Base-by-base conservation (phyloP, 2,797 vertebrate species). In the Meda fulgida region DNA sequence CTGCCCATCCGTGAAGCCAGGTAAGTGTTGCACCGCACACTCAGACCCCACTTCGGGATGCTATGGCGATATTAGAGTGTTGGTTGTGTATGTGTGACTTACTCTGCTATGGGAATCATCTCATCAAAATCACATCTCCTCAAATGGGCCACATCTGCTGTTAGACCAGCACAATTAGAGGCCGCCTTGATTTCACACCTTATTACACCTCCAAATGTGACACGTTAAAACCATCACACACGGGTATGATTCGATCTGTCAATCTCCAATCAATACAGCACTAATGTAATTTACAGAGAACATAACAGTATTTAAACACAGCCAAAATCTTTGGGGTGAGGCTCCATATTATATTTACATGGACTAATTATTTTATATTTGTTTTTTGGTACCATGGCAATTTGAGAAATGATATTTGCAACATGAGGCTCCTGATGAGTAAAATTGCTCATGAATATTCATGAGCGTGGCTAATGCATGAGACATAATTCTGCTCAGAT, bases 101-200 rank as follows among this genome's bases (percentile, higher is more conserved):
- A 31, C 26, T 80, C 40, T 53, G 55, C 43, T 38, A 19, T 36
- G 36, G 18, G 51, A 43, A 43, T 65, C 36, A 48, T 70, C 75
- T 81, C 88, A 91, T 91, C 89, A 91, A 91, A 91, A 89, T 76
- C 86, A 88, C 82, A 90, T 90, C 76, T 87, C 5, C 11, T 77
- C 81, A 87, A 92, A 93, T 89, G 86, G 87, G 65, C 72, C 73
- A 84, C 90, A 90, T 92, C 90, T 92, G 89, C 85, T 89, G 79
- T 87, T 78, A 65, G 87, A 85, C 86, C 21, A 51, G 29, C 73
- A 87, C 67, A 69, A 31, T 85, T 81, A 81, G 14, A 65, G 72
- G 60, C 80, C 65, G 58, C 89, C 79, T 75, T 36, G 81, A 80
- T 89, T 63, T 86, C 80, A 90, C 89, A 79, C 88, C 76, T 83